phyloP scores from a whole-genome alignment of 1,140 invertebrate genomes.

The Lordiphosa collinella region DNA sequence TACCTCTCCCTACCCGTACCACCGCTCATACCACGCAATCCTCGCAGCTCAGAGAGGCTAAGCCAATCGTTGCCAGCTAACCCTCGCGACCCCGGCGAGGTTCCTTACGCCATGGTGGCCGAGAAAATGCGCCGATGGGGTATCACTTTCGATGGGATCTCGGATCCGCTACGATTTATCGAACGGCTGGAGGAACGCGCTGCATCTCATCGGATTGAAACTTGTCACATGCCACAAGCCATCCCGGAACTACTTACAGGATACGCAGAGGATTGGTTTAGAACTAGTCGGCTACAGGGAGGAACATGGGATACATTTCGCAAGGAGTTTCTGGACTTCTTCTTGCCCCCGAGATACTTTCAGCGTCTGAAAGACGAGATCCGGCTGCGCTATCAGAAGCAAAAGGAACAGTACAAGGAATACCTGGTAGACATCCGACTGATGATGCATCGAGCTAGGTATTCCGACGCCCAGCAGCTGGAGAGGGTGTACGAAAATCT shows the following conservation, averaged over 20 bases:
- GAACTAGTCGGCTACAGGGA: not conserved
- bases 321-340: not conserved
- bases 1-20: too few species aligned
- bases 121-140: too few species aligned
- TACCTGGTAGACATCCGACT: not conserved
- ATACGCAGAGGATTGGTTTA: constrained; percentile 5
- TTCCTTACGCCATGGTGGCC: too few species aligned
- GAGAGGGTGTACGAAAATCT: not conserved
- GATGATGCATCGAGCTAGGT: not conserved
- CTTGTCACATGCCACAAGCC: not conserved
- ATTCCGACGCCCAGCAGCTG: not conserved
- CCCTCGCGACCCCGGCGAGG: too few species aligned
- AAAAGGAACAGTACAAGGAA: not conserved
- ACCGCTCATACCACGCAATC: too few species aligned
- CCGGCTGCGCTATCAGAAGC: not conserved
- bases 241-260: not conserved
- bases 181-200: constrained; percentile 34
- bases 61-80: too few species aligned
- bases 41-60: too few species aligned
- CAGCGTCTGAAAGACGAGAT: constrained; percentile 4
- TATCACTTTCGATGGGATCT: too few species aligned
- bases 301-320: not conserved
- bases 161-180: not conserved
- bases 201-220: not conserved
- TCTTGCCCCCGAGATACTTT: not conserved